Evolutionary conservation across 2,113 vertebrate species (phyloP).

Genomic region (Sinocyclocheilus maitianheensis): DNA sequence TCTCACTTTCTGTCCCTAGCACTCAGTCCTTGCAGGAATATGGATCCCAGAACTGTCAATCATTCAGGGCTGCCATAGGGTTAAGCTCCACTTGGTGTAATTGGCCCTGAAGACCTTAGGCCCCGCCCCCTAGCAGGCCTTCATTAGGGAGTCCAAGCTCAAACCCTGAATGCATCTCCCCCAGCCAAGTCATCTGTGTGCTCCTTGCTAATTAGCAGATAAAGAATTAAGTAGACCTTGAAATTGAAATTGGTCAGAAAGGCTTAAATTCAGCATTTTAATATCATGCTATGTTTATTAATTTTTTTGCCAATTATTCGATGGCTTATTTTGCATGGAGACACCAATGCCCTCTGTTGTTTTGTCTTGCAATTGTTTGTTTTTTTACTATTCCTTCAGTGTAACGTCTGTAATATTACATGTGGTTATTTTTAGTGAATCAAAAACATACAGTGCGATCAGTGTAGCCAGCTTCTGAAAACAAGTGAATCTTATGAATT

Average conservation of each 20-base stretch:
- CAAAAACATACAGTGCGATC: not conserved
- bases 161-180: constrained; percentile 88
- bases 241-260: constrained; percentile 93
- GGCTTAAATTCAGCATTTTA: constrained; percentile 71
- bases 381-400: not conserved
- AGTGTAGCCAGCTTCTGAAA: not conserved
- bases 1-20: constrained; percentile 7
- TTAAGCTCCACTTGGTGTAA: constrained; percentile 70
- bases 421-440: not conserved
- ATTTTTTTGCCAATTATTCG: constrained; percentile 37
- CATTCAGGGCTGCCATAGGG: constrained; percentile 75
- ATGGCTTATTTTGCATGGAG: constrained; percentile 45
- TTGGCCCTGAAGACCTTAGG: constrained; percentile 63
- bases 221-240: constrained; percentile 97
- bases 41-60: constrained; percentile 82
- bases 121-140: constrained; percentile 75
- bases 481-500: not conserved
- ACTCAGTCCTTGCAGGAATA: constrained; percentile 60
- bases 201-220: constrained; percentile 93
- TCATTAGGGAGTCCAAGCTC: constrained; percentile 86
- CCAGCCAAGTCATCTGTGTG: constrained; percentile 90
- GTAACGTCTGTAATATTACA: not conserved
- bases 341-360: not conserved
- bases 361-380: not conserved
- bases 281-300: not conserved